These are phyloP conservation scores for Tokudaia muenninki DNA, from an alignment of 2,797 vertebrate genomes.

Conservation along the genomic window DNA sequence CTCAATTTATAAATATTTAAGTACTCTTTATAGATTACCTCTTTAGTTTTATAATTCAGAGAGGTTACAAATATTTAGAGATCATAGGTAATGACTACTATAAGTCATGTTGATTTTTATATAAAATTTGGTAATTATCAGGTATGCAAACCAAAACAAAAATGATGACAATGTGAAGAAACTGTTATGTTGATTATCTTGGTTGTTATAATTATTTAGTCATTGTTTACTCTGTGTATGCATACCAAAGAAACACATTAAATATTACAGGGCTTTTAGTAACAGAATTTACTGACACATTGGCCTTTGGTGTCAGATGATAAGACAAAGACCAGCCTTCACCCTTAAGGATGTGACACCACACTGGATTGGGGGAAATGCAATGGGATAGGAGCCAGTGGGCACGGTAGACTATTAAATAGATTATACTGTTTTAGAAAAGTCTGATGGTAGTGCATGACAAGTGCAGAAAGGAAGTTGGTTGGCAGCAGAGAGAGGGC, in stretches of 20 bases:
- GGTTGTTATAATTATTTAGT: not conserved
- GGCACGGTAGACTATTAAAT: not conserved
- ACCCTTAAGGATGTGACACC: not conserved
- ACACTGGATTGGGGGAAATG: not conserved
- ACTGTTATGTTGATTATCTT: not conserved
- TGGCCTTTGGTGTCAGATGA: not conserved
- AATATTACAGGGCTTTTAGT: not conserved
- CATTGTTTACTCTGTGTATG: not conserved
- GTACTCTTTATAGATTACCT: not conserved
- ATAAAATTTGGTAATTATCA: not conserved
- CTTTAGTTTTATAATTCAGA: not conserved
- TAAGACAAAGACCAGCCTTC: not conserved
- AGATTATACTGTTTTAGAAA: not conserved
- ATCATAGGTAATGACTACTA: not conserved
- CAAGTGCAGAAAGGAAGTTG: not conserved
- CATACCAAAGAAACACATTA: not conserved
- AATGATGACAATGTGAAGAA: not conserved
- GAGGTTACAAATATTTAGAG: not conserved
- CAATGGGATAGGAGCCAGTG: not conserved
- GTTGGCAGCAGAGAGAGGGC: not conserved
- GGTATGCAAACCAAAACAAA: not conserved
- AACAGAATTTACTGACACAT: not conserved
- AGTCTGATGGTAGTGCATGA: not conserved
- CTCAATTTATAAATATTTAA: conserved; percentile 28
- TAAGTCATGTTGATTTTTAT: not conserved